phyloP scores from a whole-genome alignment of 2,113 vertebrate genomes.

The Aspiorhynchus laticeps region DNA sequence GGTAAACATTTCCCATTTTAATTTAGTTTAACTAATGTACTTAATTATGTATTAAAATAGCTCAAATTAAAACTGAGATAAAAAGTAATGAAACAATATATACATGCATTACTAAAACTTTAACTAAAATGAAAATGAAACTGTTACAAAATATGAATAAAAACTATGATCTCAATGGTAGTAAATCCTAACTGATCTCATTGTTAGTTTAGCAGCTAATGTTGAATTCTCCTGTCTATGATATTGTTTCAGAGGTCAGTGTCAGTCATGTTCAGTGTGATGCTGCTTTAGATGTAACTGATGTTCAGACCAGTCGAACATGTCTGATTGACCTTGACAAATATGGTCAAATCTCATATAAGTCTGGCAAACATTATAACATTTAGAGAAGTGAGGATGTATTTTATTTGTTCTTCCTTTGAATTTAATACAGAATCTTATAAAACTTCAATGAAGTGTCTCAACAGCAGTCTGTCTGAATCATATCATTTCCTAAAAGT shows the following conservation, averaged over 20 bases:
- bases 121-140: too few species aligned
- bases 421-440: constrained; percentile 11
- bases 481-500: background rate
- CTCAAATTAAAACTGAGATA: too few species aligned
- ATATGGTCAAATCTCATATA: constrained; percentile 58
- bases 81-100: too few species aligned
- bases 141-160: too few species aligned
- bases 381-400: constrained; percentile 67
- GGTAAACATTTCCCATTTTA: background rate
- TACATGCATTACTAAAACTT: too few species aligned
- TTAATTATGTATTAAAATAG: too few species aligned
- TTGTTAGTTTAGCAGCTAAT: background rate
- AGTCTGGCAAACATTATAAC: constrained; percentile 50
- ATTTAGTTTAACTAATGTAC: background rate
- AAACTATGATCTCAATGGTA: too few species aligned
- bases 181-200: background rate
- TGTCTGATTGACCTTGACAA: constrained; percentile 66
- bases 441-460: constrained; percentile 19
- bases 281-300: background rate
- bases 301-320: background rate
- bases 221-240: background rate
- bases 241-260: too few species aligned
- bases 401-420: constrained; percentile 56
- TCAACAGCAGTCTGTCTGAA: background rate
- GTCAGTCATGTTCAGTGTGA: background rate